A percentile compares a stretch with the other conserved stretches of the same genome.
Evolutionary conservation across 2,113 vertebrate genomes (phyloP).

Genomic region (Zapornia atra): DNA sequence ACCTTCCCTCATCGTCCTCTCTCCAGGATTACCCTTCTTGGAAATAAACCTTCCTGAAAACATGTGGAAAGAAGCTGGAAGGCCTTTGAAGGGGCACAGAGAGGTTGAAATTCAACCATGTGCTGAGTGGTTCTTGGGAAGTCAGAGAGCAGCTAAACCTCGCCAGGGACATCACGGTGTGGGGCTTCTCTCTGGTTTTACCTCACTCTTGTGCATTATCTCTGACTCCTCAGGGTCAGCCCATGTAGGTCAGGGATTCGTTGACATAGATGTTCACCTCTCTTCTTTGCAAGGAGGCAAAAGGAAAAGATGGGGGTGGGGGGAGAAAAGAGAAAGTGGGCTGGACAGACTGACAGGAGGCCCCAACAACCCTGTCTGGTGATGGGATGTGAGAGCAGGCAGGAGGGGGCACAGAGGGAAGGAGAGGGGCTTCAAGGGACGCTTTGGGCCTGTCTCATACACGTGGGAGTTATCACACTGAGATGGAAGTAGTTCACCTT

Average conservation of each 20-base stretch:
- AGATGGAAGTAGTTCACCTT: background rate
- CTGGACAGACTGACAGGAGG: conserved; percentile 23
- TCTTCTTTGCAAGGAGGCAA: conserved; percentile 11
- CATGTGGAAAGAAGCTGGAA: background rate
- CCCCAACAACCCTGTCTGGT: background rate
- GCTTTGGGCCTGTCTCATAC: background rate
- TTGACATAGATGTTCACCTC: conserved; percentile 61
- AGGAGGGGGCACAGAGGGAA: rapidly evolving
- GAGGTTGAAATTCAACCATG: background rate
- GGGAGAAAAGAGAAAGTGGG: conserved; percentile 38
- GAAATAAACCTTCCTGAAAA: background rate
- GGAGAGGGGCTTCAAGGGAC: background rate
- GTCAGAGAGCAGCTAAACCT: background rate
- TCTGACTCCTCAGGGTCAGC: conserved; percentile 64
- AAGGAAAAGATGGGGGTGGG: background rate
- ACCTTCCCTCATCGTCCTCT: background rate
- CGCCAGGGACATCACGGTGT: background rate
- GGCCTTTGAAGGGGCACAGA: background rate
- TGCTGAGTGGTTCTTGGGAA: background rate
- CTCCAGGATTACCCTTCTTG: background rate
- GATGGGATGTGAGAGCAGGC: background rate
- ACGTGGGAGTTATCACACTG: rapidly evolving
- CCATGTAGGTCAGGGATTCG: conserved; percentile 71
- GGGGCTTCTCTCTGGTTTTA: conserved; percentile 7
- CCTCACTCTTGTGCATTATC: conserved; percentile 63